Base-by-base conservation (phyloP, 2,888 invertebrate genomes). In the Harpagoxenus sublaevis region DNA sequence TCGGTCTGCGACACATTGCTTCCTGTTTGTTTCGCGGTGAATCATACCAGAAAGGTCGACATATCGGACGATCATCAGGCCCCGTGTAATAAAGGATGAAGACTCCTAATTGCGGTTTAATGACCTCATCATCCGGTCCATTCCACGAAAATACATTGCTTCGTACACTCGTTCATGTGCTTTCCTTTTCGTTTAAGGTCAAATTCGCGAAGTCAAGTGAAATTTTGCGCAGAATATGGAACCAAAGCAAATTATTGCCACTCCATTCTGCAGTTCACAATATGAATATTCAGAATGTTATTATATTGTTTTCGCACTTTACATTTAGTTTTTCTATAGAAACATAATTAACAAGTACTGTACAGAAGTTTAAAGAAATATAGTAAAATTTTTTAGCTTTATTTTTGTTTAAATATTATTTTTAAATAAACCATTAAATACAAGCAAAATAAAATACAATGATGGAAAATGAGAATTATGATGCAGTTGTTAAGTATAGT, bases 1-100 rank as follows among this genome's bases (percentile, higher is more conserved):
- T 89, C 82, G 75, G 66, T 87, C 79, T 85, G 85, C 86, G 88
- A 89, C 85, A 86, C 84, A 88, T 90, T 87, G 81, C 87, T 91
- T 88, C 89, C 88, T 89, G 86, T 86, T 90, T 84, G 85, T 83
- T 74, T 85, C 82, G 84, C 79, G 66, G 81, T 87, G 89, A 88
- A 88, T 89, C 77, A 88, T 74, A 83, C 35, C 51, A 51, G 71
- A 70, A 55, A 88, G 71, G 73, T 71, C 68, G 83, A 71, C 86
- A 70, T 83, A 89, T 89, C 83, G 35, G 73, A 28, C 81, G 81
- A 79, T 73, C 75, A 75, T 75, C 63, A 66, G 28, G 9, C 74
- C 42, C 63, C 71, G 35, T 60, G 53, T 82, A 77, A 88, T 78
- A 84, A 77, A 35, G 68, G 57, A 71, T 8, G 79, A 70, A 73